A percentile compares a stretch with the other conserved stretches of the same genome.
Conservation (phyloP, 2,797 vertebrate species). For the Acipenser ruthenus region DNA sequence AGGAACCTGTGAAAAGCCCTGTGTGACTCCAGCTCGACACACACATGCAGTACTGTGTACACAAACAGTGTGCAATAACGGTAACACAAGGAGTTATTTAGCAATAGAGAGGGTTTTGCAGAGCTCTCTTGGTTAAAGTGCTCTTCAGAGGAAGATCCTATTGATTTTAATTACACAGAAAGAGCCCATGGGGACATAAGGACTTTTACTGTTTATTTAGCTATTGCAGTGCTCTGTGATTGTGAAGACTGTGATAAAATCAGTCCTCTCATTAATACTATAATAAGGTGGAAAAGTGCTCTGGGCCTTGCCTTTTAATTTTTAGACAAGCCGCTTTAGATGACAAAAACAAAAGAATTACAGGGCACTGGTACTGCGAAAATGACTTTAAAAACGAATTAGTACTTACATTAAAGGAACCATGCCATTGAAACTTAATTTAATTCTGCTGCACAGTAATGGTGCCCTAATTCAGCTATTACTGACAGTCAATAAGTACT, state of each 20-base stretch:
- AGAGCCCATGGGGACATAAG: slow-evolving; percentile 85
- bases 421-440: background rate
- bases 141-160: slow-evolving; percentile 82
- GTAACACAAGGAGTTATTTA: slow-evolving; percentile 29
- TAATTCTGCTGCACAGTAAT: background rate
- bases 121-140: slow-evolving; percentile 61
- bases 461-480: background rate
- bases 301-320: slow-evolving; percentile 63
- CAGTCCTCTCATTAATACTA: slow-evolving; percentile 84
- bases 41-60: too few species aligned
- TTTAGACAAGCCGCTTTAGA: slow-evolving; percentile 40
- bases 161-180: slow-evolving; percentile 99
- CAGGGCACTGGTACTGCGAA: background rate
- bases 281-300: slow-evolving; percentile 80
- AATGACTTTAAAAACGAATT: background rate
- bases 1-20: too few species aligned
- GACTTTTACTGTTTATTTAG: slow-evolving; percentile 88
- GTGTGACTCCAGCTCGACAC: too few species aligned
- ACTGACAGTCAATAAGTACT: background rate
- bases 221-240: slow-evolving; percentile 67
- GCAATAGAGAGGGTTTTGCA: slow-evolving; percentile 36
- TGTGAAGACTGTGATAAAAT: slow-evolving; percentile 89
- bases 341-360: background rate
- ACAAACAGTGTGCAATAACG: background rate
- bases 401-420: background rate